Percentiles rank a stretch among this genome's conserved stretches.
These are phyloP conservation scores for Pteria penguin DNA, from an alignment of 2,888 invertebrate species.

Conservation along the genomic window DNA sequence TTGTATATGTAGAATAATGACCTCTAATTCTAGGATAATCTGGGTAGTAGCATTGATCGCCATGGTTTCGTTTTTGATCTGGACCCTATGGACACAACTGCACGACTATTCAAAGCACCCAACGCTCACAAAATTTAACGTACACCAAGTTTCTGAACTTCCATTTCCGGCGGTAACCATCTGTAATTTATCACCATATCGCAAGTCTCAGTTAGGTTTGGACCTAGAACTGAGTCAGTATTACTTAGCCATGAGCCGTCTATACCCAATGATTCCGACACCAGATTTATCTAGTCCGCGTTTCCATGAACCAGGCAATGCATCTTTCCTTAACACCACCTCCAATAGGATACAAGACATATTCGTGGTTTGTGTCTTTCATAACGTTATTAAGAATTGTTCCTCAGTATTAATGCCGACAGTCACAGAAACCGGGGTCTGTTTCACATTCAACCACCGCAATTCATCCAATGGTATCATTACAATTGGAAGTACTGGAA, in stretches of 20 bases:
- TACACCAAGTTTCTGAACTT: conserved; percentile 22
- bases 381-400: conserved; percentile 11
- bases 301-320: conserved; percentile 6
- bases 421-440: conserved; percentile 42
- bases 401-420: conserved; percentile 9
- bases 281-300: neutral
- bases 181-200: conserved; percentile 42
- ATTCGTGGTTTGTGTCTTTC: conserved; percentile 32
- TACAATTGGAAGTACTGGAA: conserved; percentile 38
- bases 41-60: conserved; percentile 42
- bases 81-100: conserved; percentile 25
- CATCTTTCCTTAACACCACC: conserved; percentile 21
- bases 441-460: conserved; percentile 42
- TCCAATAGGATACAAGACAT: conserved; percentile 18
- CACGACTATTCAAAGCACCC: conserved; percentile 31
- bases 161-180: conserved; percentile 47
- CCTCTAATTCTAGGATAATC: conserved; percentile 38
- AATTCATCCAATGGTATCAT: conserved; percentile 8
- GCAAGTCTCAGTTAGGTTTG: conserved; percentile 15
- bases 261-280: neutral
- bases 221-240: conserved; percentile 20
- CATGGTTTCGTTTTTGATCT: conserved; percentile 35
- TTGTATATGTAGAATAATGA: too few relatives aligned
- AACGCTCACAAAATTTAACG: conserved; percentile 36
- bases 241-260: conserved; percentile 23